Conservation (phyloP, 2,797 vertebrate species). For the Zalophus californianus region DNA sequence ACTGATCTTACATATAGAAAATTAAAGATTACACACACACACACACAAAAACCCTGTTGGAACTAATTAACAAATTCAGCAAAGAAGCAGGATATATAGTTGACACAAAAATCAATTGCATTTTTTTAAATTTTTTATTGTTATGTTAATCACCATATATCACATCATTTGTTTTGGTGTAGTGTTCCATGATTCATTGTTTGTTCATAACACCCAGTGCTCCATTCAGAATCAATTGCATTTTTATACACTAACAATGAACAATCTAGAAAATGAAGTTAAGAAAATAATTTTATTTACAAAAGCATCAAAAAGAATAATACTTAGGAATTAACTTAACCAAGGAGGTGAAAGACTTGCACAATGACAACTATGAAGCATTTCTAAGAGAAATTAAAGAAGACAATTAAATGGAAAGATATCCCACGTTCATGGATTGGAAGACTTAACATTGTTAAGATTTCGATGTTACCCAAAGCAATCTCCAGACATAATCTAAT, state of each 20-base stretch:
- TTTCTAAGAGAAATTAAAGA: constrained; percentile 29
- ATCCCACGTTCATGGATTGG: not conserved
- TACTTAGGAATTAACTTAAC: not conserved
- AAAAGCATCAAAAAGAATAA: not conserved
- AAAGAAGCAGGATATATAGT: not conserved
- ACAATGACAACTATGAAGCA: not conserved
- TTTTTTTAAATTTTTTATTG: not conserved
- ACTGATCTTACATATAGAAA: not conserved
- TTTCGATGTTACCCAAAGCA: not conserved
- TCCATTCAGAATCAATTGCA: not conserved
- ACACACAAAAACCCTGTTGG: not conserved
- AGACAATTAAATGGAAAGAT: not conserved
- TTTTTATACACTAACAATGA: not conserved
- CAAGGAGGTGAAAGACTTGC: not conserved
- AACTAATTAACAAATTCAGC: not conserved
- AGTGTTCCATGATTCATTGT: too few species aligned
- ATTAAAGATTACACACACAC: not conserved
- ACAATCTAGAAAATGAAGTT: not conserved
- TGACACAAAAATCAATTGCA: not conserved
- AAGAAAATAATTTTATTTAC: not conserved
- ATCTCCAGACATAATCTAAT: not conserved
- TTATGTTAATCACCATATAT: too few species aligned
- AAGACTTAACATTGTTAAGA: not conserved
- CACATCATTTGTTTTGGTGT: too few species aligned
- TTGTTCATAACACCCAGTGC: too few species aligned